Base-by-base conservation (phyloP, 2,113 vertebrate genomes). In the Peromyscus californicus region DNA sequence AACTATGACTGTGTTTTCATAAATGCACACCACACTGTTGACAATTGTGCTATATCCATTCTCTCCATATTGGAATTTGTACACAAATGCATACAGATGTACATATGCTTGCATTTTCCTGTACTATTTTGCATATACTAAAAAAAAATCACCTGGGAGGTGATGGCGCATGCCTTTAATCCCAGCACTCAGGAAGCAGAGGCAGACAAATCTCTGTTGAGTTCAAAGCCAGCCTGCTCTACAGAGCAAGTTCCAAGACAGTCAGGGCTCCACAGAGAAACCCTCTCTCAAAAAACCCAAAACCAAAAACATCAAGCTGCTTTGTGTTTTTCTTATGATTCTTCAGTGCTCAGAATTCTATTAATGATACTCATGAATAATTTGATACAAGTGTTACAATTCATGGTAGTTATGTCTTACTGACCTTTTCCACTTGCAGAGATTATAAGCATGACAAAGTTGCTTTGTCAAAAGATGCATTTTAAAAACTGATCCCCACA, bases 291-390 rank as follows among this genome's bases (percentile, higher is more conserved):
- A 31, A 67, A 69, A 65, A 13, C 4, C 4, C 33, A 33, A 69
- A 69, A 6, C 4, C 5, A 79, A 51, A 80, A n/a, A 24, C 13
- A 17, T 17, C 65, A 86, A 84, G 70, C 16, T 74, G 9, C 17
- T 84, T 19, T 86, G 3, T 65, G 67, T 79, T 85, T 92, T 97
- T 36, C n/a, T 80, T 85, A 33, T 33, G 72, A 29, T 69, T 84
- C 2, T 45, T 5, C 21, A 93, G 13, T 24, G 72, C 79, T 72
- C 87, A 39, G 54, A 80, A 72, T 57, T 36, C 74, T 70, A 22
- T 65, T 63, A 45, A 39, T 9, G 57, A 45, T 48, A 29, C n/a
- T 59, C 39, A 63, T 29, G 17, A 33, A 39, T 61, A 90, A 72
- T 59, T 96, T 39, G 83, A 83, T 79, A 29, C 57, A 54, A 13